phyloP scores from a whole-genome alignment of 1,140 invertebrate species.

The Trachymyrmex cornetzi region DNA sequence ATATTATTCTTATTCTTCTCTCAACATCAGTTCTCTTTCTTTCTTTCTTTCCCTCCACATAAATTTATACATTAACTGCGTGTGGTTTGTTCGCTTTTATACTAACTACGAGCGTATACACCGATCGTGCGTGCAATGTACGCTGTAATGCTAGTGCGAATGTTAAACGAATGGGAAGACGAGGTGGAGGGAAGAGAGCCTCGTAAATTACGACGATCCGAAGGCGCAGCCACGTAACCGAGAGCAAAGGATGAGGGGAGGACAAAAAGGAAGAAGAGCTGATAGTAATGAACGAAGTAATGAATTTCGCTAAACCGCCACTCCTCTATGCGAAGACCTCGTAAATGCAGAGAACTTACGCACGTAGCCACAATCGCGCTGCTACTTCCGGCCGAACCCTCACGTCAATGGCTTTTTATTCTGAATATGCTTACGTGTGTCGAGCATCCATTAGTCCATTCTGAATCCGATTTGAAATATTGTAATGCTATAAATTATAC shows the following conservation, averaged over 20 bases:
- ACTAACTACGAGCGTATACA: conserved; percentile 62
- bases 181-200: conserved; percentile 23
- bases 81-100: conserved; percentile 55
- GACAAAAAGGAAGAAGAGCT: conserved; percentile 21
- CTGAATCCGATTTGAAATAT: conserved; percentile 11
- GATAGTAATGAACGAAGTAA: conserved; percentile 78
- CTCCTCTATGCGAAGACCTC: conserved; percentile 72
- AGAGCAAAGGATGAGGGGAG: conserved; percentile 16
- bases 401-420: conserved; percentile 17
- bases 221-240: conserved; percentile 41
- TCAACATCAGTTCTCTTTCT: not conserved
- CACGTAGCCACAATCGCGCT: not conserved
- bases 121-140: conserved; percentile 43
- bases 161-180: conserved; percentile 67
- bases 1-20: not conserved
- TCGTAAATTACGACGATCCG: conserved; percentile 68
- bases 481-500: conserved; percentile 41
- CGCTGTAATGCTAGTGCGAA: conserved; percentile 70
- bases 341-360: conserved; percentile 66
- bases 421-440: not conserved
- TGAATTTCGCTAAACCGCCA: conserved; percentile 78
- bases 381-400: conserved; percentile 32
- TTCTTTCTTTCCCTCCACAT: conserved; percentile 67
- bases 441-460: not conserved
- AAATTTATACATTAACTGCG: conserved; percentile 63